Evolutionary conservation across 1,140 invertebrate genomes (phyloP).

Genomic region (Potamilus streckersoni): DNA sequence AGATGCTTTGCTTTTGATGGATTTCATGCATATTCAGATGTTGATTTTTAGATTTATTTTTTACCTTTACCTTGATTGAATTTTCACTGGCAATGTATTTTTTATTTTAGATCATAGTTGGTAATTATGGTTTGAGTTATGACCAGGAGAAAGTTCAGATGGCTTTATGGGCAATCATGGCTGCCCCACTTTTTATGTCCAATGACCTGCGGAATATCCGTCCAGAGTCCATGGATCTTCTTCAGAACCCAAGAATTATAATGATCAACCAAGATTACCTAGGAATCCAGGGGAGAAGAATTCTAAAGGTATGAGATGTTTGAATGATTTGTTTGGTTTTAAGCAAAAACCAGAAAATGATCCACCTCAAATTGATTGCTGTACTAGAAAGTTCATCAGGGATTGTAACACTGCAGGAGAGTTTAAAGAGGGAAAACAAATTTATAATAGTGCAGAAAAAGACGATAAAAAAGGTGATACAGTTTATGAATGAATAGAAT

Average conservation of each 20-base stretch:
- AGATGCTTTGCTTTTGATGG: not conserved
- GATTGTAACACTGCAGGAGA: no score
- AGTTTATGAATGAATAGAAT: no score
- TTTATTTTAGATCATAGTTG: conserved; percentile 85
- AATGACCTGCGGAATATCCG: conserved; percentile 91
- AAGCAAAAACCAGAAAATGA: no score
- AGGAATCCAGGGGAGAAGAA: conserved; percentile 81
- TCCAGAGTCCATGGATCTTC: conserved; percentile 91
- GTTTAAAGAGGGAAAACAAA: no score
- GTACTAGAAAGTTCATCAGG: no score
- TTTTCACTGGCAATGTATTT: not conserved
- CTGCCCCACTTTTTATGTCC: conserved; percentile 96
- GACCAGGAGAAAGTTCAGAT: conserved; percentile 97
- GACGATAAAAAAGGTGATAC: no score
- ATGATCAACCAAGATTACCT: conserved; percentile 96
- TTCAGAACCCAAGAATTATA: conserved; percentile 94
- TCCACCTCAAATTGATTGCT: no score
- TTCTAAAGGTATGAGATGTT: conserved; percentile 1
- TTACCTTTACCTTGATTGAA: not conserved
- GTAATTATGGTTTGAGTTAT: conserved; percentile 95
- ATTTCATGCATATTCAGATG: not conserved
- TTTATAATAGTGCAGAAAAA: no score
- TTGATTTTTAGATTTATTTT: not conserved
- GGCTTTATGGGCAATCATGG: conserved; percentile 97
- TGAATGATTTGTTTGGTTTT: no score